These are phyloP conservation scores for Drosophila chauvacae DNA, from an alignment of 1,140 invertebrate genomes.

Conservation along the genomic window DNA sequence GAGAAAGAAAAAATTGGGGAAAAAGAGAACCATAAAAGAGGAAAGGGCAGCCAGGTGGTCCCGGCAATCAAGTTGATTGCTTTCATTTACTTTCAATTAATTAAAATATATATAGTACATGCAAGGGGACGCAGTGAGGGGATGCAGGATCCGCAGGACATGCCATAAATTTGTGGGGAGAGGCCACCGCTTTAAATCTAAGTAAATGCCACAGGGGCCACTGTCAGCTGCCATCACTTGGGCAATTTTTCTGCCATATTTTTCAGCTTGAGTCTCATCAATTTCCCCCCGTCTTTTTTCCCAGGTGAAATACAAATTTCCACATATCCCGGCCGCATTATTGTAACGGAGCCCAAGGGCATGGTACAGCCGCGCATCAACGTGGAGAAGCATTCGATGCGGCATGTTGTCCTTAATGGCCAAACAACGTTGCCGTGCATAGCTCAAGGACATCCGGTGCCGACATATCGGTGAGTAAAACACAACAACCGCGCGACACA, in stretches of 20 bases:
- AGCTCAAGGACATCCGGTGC: constrained; percentile 91
- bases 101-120: constrained; percentile 59
- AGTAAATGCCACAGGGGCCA: constrained; percentile 43
- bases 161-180: constrained; percentile 28
- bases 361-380: constrained; percentile 89
- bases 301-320: constrained; percentile 88
- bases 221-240: constrained; percentile 43
- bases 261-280: constrained; percentile 19
- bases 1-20: neutral
- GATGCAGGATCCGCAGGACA: constrained; percentile 21
- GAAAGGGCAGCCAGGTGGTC: constrained; percentile 20
- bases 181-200: constrained; percentile 50
- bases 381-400: constrained; percentile 88
- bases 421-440: constrained; percentile 90
- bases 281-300: constrained; percentile 5
- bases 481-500: constrained; percentile 36
- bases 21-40: neutral
- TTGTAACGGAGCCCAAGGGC: constrained; percentile 90
- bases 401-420: constrained; percentile 88
- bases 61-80: constrained; percentile 75
- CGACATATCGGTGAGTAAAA: constrained; percentile 88
- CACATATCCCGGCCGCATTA: constrained; percentile 87
- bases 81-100: constrained; percentile 81
- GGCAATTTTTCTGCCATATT: constrained; percentile 56
- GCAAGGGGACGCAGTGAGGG: constrained; percentile 1